These are phyloP conservation scores for Gasteruption jaculator DNA, from an alignment of 2,888 invertebrate genomes.

Conservation along the genomic window DNA sequence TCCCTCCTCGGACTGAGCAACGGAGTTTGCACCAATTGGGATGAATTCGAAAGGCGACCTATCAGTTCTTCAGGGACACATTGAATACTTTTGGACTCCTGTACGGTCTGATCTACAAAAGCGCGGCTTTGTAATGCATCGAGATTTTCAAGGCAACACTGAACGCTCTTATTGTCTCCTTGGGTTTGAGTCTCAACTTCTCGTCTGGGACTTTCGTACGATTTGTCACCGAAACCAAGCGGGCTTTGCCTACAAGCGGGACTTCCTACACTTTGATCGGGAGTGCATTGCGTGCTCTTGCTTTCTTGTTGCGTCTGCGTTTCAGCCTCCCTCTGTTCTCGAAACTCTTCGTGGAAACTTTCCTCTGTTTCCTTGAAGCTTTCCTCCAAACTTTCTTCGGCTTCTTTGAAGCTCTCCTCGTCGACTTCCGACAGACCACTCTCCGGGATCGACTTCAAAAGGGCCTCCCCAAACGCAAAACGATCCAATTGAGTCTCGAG, in stretches of 20 bases:
- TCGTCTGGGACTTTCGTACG: conserved; percentile 33
- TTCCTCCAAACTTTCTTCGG: conserved; percentile 24
- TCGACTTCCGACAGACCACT: conserved; percentile 16
- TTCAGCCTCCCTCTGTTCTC: conserved; percentile 32
- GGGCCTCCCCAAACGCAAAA: conserved; percentile 15
- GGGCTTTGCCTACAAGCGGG: conserved; percentile 15
- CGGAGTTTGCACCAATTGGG: conserved; percentile 13
- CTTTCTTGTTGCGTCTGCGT: conserved; percentile 34
- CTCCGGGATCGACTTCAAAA: conserved; percentile 1
- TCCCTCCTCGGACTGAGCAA: conserved; percentile 31
- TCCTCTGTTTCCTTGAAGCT: conserved; percentile 26
- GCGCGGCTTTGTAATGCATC: conserved; percentile 16
- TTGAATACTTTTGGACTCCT: conserved; percentile 33
- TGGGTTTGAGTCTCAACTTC: conserved; percentile 43
- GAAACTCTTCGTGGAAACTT: conserved; percentile 27
- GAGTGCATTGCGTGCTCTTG: conserved; percentile 38
- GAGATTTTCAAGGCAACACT: conserved; percentile 37
- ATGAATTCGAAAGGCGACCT: conserved; percentile 13
- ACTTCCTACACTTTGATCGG: conserved; percentile 23
- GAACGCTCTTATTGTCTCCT: conserved; percentile 41
- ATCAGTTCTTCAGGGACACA: conserved; percentile 29
- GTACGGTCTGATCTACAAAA: conserved; percentile 11
- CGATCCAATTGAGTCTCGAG: conserved; percentile 30
- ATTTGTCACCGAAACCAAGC: conserved; percentile 16
- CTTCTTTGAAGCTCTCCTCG: conserved; percentile 21